Conservation (phyloP, 2,797 vertebrate species). For the Rhyacichthys aspro region DNA sequence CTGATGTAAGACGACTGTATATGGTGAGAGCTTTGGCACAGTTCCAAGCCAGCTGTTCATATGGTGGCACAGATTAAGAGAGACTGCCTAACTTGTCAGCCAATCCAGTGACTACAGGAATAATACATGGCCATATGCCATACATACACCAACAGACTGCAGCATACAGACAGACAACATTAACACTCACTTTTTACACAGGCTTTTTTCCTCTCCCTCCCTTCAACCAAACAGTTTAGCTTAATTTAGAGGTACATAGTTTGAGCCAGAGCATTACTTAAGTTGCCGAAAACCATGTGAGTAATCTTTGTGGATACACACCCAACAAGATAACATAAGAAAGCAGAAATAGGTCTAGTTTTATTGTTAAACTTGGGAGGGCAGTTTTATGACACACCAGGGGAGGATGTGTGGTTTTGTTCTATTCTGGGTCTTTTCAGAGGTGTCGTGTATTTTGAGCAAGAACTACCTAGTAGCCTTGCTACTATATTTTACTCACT, state of each 20-base stretch:
- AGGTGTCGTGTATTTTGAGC: conserved; percentile 56
- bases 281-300: neutral
- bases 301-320: neutral
- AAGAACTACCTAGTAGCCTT: conserved; percentile 54
- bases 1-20: neutral
- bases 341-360: conserved; percentile 30
- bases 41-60: conserved; percentile 63
- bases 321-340: conserved; percentile 1
- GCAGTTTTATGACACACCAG: conserved; percentile 45
- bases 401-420: conserved; percentile 58
- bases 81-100: conserved; percentile 43
- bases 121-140: conserved; percentile 68
- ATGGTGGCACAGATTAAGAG: conserved; percentile 61
- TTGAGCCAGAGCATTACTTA: neutral
- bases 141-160: conserved; percentile 59
- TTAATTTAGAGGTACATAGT: neutral
- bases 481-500: conserved; percentile 40
- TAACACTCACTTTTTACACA: neutral
- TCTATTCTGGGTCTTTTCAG: conserved; percentile 58
- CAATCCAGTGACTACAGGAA: conserved; percentile 40
- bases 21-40: conserved; percentile 29
- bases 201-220: neutral
- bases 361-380: conserved; percentile 23
- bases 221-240: neutral
- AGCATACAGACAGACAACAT: neutral